Percentiles rank a stretch among this genome's conserved stretches.
phyloP scores from a whole-genome alignment of 2,888 invertebrate species.

The Lasioglossum lativentre region DNA sequence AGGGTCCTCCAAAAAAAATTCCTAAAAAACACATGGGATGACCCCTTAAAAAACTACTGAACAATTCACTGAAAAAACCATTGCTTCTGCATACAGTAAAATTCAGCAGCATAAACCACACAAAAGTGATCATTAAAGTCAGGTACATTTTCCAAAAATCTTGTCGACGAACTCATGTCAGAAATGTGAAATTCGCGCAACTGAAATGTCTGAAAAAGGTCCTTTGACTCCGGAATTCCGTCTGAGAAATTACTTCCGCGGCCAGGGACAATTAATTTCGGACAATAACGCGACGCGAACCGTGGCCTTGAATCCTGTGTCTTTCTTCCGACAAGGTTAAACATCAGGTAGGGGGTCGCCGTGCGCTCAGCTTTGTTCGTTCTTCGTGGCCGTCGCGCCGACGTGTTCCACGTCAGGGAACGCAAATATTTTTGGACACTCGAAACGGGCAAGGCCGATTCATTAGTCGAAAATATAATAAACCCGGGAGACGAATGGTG shows the following conservation, averaged over 20 bases:
- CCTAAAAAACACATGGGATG: no score
- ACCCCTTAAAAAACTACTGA: background rate
- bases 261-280: background rate
- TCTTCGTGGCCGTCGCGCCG: background rate
- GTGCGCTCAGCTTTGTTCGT: background rate
- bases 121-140: no score
- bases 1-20: no score
- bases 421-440: constrained; percentile 18
- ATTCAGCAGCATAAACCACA: no score
- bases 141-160: background rate
- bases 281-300: background rate
- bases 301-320: constrained; percentile 11
- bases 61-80: background rate
- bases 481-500: background rate
- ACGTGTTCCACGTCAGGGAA: background rate
- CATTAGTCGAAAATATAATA: constrained; percentile 39
- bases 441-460: constrained; percentile 24
- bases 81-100: no score
- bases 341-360: background rate
- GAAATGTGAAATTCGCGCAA: background rate
- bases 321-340: background rate
- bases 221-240: background rate
- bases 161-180: background rate
- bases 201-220: background rate
- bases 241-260: background rate